Evolutionary conservation across 2,113 vertebrate species (phyloP).

Genomic region (Cavia aperea): DNA sequence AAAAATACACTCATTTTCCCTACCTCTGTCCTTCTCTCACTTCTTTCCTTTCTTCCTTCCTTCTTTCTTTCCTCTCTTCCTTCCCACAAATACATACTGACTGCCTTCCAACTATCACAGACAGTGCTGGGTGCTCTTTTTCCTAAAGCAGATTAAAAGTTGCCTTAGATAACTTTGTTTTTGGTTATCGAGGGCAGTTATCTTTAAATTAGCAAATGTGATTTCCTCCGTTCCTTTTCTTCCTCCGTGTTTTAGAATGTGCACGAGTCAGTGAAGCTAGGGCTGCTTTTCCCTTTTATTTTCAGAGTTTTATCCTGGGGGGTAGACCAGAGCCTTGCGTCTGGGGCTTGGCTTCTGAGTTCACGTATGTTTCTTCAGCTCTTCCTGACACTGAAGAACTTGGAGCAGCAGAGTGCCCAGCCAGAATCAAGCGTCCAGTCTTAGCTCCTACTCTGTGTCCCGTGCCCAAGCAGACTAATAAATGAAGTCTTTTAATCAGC

Average conservation of each 20-base stretch:
- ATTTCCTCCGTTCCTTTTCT: neutral
- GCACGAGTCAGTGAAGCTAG: conserved; percentile 31
- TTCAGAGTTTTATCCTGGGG: conserved; percentile 11
- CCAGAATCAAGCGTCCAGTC: neutral
- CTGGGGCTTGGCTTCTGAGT: neutral
- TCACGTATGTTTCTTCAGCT: conserved; percentile 48
- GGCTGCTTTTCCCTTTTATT: conserved; percentile 34
- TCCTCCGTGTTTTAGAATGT: neutral
- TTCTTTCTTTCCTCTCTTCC: neutral
- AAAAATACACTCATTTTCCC: too few species aligned
- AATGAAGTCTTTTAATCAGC: neutral
- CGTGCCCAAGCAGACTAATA: neutral
- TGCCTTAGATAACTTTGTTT: neutral
- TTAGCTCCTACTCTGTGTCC: conserved; percentile 1
- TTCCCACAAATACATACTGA: neutral
- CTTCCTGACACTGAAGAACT: neutral
- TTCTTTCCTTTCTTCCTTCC: too few species aligned
- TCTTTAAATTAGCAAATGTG: conserved; percentile 13
- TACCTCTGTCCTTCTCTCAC: neutral
- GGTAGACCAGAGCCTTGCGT: neutral
- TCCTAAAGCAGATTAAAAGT: neutral
- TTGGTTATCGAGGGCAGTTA: neutral
- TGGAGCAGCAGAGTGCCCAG: neutral
- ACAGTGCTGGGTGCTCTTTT: neutral
- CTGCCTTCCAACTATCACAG: neutral